Base-by-base conservation (phyloP, 2,113 vertebrate genomes). In the Mormyrus iriodes region DNA sequence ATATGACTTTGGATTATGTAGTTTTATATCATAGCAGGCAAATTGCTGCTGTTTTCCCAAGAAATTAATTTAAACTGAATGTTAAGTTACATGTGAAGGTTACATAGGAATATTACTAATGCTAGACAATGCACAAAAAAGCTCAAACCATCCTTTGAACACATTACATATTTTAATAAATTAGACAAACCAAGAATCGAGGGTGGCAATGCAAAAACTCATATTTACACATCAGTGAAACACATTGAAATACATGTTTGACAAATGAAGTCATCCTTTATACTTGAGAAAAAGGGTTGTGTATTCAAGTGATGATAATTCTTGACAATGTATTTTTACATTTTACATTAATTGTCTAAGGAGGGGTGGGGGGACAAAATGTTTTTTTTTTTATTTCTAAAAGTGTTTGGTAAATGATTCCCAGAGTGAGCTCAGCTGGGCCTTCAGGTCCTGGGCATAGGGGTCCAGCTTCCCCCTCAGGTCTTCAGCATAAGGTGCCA, bases 401-500 rank as follows among this genome's bases (percentile, higher is more conserved):
- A 69, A 69, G n/a, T 69, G 61, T 48, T 94, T 93, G 21, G 90
- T 65, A 52, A 90, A 94, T 55, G 92, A 90, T 9, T 93, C 89
- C 55, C 94, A 95, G 49, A 94, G 91, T 15, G 92, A 4, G n/a
- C 39, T 88, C 48, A 94, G 92, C 39, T 76, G 90, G 46, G 91
- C 55, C 92, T 93, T 92, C 88, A 96, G 92, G 88, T 93, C 92
- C 90, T 95, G 91, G 49, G 92, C 84, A 0, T 94, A 94, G 85
- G 95, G 94, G 90, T 93, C 89, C 52, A 96, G 90, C 35, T 88
- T 94, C 19, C 79, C 92, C 44, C 24, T 94, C 90, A 94, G 88
- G 3, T 93, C 92, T 10, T 94, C 91, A 10, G 94, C 92, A 9
- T 95, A 95, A 85, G 94, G 95, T 21, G 88, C 12, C 10, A 95